phyloP scores from a whole-genome alignment of 1,140 invertebrate species.

The Hormaphis cornu region DNA sequence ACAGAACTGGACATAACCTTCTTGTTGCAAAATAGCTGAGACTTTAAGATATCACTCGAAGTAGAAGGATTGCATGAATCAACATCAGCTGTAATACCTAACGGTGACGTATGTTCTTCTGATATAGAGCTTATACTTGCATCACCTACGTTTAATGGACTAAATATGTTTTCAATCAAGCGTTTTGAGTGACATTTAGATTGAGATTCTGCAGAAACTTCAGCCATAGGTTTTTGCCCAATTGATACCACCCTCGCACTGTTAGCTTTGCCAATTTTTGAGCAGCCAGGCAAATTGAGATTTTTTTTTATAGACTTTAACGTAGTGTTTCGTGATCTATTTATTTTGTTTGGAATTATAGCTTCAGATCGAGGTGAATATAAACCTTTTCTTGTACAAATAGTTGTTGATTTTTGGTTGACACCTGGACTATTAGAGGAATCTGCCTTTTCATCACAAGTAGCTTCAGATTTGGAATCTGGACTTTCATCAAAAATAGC shows the following conservation, averaged over 20 bases:
- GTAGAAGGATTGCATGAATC: not conserved
- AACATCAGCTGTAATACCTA: not conserved
- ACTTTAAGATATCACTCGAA: not conserved
- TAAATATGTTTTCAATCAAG: not conserved
- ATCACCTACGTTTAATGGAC: not conserved
- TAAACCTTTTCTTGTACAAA: not conserved
- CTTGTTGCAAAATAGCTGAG: slow-evolving; percentile 13
- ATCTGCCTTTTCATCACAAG: not conserved
- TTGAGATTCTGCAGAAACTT: not conserved
- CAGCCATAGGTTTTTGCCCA: not conserved
- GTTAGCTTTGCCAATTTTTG: not conserved
- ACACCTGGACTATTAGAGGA: not conserved
- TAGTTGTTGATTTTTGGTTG: not conserved
- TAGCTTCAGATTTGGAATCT: not conserved
- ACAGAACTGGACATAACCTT: not conserved
- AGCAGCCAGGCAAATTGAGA: not conserved
- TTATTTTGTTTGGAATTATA: not conserved
- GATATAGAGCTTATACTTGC: not conserved
- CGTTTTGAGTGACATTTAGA: not conserved
- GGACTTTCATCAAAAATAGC: not conserved
- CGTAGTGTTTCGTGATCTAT: not conserved
- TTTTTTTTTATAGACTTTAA: not conserved
- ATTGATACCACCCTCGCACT: not conserved
- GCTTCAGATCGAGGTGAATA: not conserved
- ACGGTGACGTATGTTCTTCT: not conserved